Conservation (phyloP, 2,888 invertebrate species). For the Caenorhabditis sulstoni region DNA sequence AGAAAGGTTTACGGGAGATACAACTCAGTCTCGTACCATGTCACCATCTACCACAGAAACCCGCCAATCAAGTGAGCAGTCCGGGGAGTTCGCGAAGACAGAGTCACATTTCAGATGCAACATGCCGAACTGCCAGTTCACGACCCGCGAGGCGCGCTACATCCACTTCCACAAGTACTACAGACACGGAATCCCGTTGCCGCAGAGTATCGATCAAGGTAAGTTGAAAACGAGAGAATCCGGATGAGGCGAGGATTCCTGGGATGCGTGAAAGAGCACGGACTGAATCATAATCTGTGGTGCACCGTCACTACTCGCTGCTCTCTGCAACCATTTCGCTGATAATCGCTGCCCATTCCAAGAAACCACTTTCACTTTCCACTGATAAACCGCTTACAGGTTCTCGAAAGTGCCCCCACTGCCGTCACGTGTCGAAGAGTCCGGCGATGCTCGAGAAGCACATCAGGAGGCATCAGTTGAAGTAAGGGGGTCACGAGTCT, state of each 20-base stretch:
- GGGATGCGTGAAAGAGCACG: neutral
- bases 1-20: slow-evolving; percentile 79
- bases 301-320: slow-evolving; percentile 43
- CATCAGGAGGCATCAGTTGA: slow-evolving; percentile 71
- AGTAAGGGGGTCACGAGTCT: slow-evolving; percentile 52
- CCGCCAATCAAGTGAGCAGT: slow-evolving; percentile 76
- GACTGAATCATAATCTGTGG: slow-evolving; percentile 6
- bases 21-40: slow-evolving; percentile 80
- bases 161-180: slow-evolving; percentile 81
- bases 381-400: slow-evolving; percentile 64
- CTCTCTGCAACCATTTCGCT: slow-evolving; percentile 33
- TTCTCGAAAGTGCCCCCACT: slow-evolving; percentile 78
- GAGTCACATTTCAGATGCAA: slow-evolving; percentile 71
- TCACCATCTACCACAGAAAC: slow-evolving; percentile 81
- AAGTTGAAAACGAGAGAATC: slow-evolving; percentile 9
- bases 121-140: slow-evolving; percentile 79
- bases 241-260: neutral
- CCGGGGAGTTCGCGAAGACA: neutral
- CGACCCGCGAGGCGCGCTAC: slow-evolving; percentile 78
- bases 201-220: slow-evolving; percentile 79
- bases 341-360: slow-evolving; percentile 25
- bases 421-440: slow-evolving; percentile 79
- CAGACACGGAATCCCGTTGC: slow-evolving; percentile 78
- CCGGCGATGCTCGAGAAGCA: slow-evolving; percentile 81
- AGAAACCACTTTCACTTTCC: slow-evolving; percentile 21